phyloP scores from a whole-genome alignment of 64 coral and sea anemone species.

The Stichodactyla helianthus region DNA sequence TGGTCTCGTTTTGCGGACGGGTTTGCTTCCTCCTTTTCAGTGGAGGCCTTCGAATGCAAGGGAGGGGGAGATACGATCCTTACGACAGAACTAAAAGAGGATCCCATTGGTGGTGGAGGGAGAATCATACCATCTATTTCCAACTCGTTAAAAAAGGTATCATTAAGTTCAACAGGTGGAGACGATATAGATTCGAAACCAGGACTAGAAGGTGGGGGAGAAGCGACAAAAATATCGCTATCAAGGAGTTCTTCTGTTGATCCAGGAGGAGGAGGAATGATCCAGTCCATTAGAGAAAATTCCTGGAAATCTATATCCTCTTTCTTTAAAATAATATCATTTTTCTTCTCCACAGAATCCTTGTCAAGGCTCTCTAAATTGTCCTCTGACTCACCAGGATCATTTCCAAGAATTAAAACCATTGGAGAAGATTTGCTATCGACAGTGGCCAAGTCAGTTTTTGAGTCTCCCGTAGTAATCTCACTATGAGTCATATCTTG shows the following conservation, averaged over 20 bases:
- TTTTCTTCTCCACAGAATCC: background rate
- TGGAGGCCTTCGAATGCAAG: background rate
- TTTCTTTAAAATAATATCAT: background rate
- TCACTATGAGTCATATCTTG: background rate
- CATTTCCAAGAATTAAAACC: constrained; percentile 1
- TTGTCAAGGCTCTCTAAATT: background rate
- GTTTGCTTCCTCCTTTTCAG: background rate
- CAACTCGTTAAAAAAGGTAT: background rate
- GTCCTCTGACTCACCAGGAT: constrained; percentile 24
- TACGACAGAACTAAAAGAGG: constrained; percentile 15
- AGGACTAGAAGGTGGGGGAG: constrained; percentile 43
- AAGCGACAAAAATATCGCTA: constrained; percentile 51
- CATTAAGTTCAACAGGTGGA: constrained; percentile 30
- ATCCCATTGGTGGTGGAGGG: constrained; percentile 59
- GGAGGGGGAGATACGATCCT: constrained; percentile 66
- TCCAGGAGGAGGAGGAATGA: constrained; percentile 67
- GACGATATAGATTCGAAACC: background rate
- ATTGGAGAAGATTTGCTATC: background rate
- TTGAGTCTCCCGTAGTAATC: background rate
- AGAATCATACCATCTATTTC: constrained; percentile 67
- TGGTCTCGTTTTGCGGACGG: background rate
- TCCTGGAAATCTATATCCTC: constrained; percentile 5
- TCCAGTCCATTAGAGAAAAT: constrained; percentile 50
- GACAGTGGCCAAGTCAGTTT: background rate
- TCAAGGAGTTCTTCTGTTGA: constrained; percentile 58